Percentiles rank a stretch among this genome's conserved stretches.
Conservation (phyloP, 2,888 invertebrate genomes). For the Maniola hyperantus region DNA sequence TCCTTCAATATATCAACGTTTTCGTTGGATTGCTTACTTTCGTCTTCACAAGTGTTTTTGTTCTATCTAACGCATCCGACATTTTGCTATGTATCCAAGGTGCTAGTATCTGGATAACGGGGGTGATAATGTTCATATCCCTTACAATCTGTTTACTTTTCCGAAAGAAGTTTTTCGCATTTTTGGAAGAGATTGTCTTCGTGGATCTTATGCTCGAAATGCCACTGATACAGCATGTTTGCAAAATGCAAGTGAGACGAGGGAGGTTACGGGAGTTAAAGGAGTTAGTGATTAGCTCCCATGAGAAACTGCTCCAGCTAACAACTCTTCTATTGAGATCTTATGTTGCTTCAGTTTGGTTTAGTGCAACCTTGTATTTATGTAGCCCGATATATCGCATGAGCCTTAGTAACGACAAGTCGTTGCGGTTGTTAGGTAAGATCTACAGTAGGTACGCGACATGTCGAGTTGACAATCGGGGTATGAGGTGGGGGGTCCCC, state of each 20-base stretch:
- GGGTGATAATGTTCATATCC: conserved; percentile 67
- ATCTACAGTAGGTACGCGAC: too few species aligned
- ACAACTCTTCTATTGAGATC: conserved; percentile 55
- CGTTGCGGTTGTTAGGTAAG: conserved; percentile 65
- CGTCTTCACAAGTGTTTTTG: conserved; percentile 63
- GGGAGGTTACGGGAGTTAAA: conserved; percentile 56
- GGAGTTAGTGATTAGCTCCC: conserved; percentile 53
- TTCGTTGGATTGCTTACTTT: conserved; percentile 59
- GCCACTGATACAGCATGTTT: conserved; percentile 56
- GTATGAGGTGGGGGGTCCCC: too few species aligned
- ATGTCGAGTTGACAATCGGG: too few species aligned
- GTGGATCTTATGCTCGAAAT: conserved; percentile 59
- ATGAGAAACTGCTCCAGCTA: conserved; percentile 56
- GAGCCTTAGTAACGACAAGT: conserved; percentile 54
- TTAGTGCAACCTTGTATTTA: conserved; percentile 62
- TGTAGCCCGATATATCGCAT: conserved; percentile 64
- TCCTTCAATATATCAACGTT: conserved; percentile 61
- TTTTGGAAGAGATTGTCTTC: conserved; percentile 64
- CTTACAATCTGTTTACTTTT: conserved; percentile 62
- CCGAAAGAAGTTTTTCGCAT: conserved; percentile 56
- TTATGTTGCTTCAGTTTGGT: conserved; percentile 58
- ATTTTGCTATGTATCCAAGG: conserved; percentile 64
- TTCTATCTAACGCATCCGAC: conserved; percentile 51
- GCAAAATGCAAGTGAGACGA: conserved; percentile 41
- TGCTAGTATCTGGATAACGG: conserved; percentile 72